Percentiles rank a stretch among this genome's conserved stretches.
phyloP scores from a whole-genome alignment of 1,140 invertebrate species.

The Saxidomus purpurata region DNA sequence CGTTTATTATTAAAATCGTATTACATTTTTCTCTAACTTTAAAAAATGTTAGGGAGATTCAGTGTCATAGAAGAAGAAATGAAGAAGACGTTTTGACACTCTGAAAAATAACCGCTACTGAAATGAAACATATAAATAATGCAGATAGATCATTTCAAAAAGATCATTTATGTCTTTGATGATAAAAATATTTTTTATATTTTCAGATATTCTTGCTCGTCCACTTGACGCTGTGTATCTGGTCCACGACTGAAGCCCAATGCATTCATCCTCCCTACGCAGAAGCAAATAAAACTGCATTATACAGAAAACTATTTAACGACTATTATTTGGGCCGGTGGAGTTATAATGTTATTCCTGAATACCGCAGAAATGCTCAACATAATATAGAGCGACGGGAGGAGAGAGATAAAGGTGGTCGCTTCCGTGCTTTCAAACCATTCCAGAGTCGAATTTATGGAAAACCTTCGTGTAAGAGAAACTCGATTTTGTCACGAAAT shows the following conservation, averaged over 20 bases:
- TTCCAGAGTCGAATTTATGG: conserved; percentile 8
- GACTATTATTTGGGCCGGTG: conserved; percentile 17
- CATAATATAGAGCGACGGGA: background rate
- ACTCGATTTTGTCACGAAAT: background rate
- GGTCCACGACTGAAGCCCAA: background rate
- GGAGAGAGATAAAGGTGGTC: background rate
- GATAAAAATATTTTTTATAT: background rate
- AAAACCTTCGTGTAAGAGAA: background rate
- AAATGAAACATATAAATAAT: no score
- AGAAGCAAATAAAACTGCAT: background rate
- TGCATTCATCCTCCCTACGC: conserved; percentile 19
- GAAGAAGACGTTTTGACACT: no score
- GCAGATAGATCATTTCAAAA: no score
- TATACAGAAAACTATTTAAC: background rate
- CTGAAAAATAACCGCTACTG: no score
- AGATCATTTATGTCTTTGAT: no score
- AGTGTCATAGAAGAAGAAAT: no score
- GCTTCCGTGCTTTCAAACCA: background rate
- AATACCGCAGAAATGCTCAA: background rate
- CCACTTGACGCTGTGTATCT: background rate
- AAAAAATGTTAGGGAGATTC: no score
- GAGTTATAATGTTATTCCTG: conserved; percentile 9
- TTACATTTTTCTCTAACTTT: no score
- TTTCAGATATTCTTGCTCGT: background rate
- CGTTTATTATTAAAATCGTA: no score